Evolutionary conservation across 2,797 vertebrate species (phyloP).

Genomic region (Trichosurus vulpecula): DNA sequence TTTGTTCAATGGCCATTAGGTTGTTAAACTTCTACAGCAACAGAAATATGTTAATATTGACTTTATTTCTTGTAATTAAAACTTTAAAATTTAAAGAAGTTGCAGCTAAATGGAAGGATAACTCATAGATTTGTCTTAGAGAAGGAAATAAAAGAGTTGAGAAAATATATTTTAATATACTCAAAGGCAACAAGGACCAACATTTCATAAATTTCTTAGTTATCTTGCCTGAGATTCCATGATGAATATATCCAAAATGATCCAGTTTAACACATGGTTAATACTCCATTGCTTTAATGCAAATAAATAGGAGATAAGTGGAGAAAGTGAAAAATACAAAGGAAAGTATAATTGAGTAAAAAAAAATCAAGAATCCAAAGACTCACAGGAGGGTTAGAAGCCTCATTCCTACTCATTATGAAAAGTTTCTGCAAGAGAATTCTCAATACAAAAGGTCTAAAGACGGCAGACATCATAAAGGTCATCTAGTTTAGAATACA

Average conservation of each 20-base stretch:
- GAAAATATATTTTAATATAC: not conserved
- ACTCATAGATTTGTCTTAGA: not conserved
- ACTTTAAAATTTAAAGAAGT: not conserved
- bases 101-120: not conserved
- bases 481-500: not conserved
- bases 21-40: not conserved
- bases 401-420: not conserved
- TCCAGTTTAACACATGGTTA: not conserved
- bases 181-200: not conserved
- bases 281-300: not conserved
- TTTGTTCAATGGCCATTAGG: not conserved
- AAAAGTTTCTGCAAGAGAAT: not conserved
- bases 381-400: not conserved
- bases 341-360: not conserved
- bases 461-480: not conserved
- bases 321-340: not conserved
- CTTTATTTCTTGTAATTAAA: not conserved
- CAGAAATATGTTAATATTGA: not conserved
- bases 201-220: not conserved
- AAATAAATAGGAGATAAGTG: not conserved
- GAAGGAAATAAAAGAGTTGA: not conserved
- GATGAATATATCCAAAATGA: not conserved
- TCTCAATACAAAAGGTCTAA: not conserved
- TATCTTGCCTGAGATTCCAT: not conserved
- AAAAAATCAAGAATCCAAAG: not conserved